Evolutionary conservation across 2,797 vertebrate genomes (phyloP).

Genomic region (Melanotaenia nigrans): DNA sequence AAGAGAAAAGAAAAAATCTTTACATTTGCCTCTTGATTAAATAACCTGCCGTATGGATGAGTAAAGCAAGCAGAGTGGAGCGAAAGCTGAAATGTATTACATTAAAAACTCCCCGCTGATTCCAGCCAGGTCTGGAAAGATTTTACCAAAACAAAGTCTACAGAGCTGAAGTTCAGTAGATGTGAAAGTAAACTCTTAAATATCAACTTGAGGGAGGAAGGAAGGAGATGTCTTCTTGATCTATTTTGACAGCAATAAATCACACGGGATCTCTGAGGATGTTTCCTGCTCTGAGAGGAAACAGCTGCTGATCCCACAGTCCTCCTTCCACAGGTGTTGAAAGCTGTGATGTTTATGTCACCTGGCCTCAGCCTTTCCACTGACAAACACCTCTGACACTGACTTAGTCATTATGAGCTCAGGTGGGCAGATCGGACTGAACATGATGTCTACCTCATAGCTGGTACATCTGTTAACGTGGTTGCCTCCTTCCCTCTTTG

Average conservation of each 20-base stretch:
- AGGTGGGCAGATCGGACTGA: constrained; percentile 20
- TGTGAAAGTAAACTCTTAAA: constrained; percentile 4
- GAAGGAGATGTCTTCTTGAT: constrained; percentile 18
- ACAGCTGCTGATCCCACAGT: constrained; percentile 45
- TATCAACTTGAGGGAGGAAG: background rate
- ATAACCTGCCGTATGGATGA: background rate
- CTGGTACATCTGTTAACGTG: background rate
- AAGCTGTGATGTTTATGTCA: constrained; percentile 18
- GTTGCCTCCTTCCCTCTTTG: background rate
- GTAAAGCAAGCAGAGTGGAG: background rate
- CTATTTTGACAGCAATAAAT: constrained; percentile 39
- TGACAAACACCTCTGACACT: constrained; percentile 3
- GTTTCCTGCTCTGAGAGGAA: constrained; percentile 19
- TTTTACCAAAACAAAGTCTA: background rate
- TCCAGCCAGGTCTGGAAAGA: background rate
- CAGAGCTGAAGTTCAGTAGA: background rate
- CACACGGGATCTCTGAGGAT: background rate
- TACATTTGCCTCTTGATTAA: background rate
- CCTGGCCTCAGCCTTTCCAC: constrained; percentile 29
- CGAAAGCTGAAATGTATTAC: background rate
- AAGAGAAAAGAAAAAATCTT: background rate
- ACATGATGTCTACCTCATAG: constrained; percentile 4
- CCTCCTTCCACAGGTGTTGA: constrained; percentile 27
- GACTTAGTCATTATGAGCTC: constrained; percentile 36
- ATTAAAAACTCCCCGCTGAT: background rate